These are phyloP conservation scores for Cirrhinus molitorella DNA, from an alignment of 2,797 vertebrate species.

Conservation along the genomic window DNA sequence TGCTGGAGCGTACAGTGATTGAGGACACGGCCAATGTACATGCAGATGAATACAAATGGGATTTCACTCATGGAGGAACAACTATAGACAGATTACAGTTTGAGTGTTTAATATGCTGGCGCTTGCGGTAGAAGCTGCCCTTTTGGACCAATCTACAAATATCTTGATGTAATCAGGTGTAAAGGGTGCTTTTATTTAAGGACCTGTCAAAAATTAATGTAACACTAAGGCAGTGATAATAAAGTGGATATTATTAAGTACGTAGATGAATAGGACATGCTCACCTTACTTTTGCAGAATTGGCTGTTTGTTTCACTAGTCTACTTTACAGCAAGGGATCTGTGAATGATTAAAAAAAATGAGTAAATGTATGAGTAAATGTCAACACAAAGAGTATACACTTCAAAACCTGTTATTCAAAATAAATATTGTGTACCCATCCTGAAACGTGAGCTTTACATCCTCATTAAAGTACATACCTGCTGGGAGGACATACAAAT, in stretches of 20 bases:
- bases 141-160: neutral
- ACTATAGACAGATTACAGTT: constrained; percentile 33
- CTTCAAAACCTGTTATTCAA: neutral
- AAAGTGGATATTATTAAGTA: neutral
- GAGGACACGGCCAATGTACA: constrained; percentile 31
- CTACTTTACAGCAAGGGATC: neutral
- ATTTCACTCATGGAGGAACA: constrained; percentile 34
- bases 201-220: neutral
- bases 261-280: neutral
- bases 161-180: constrained; percentile 10
- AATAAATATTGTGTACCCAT: constrained; percentile 29
- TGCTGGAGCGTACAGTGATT: constrained; percentile 42
- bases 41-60: constrained; percentile 51
- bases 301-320: neutral
- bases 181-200: constrained; percentile 2
- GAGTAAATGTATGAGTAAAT: constrained; percentile 3
- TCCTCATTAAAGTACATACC: constrained; percentile 18
- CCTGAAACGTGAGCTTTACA: constrained; percentile 28
- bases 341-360: neutral
- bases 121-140: neutral
- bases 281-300: constrained; percentile 17
- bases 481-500: neutral
- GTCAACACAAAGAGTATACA: constrained; percentile 13
- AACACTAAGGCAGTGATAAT: neutral
- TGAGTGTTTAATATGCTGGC: neutral